Percentiles rank a stretch among this genome's conserved stretches.
Conservation (phyloP, 2,888 invertebrate genomes). For the Drosophila meridiana region DNA sequence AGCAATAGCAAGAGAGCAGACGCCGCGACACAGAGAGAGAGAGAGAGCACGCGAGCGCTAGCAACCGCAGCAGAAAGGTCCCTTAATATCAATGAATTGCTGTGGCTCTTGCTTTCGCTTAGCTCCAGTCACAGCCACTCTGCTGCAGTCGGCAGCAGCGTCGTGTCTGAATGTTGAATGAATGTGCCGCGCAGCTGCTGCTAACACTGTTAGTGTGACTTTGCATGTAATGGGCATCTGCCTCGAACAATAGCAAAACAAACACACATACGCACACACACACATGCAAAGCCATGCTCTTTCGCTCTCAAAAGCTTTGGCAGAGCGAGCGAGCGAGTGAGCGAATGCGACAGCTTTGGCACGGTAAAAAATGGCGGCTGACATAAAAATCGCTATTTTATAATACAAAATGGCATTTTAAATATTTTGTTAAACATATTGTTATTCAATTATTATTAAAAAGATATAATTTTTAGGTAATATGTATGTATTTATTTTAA, state of each 20-base stretch:
- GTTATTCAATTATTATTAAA: neutral
- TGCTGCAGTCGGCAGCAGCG: neutral
- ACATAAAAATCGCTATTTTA: conserved; percentile 22
- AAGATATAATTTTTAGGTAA: neutral
- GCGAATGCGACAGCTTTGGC: conserved; percentile 50
- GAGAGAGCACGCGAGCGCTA: neutral
- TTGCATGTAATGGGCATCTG: conserved; percentile 76
- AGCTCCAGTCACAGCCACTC: neutral
- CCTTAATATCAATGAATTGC: conserved; percentile 69
- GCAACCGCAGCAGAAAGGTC: conserved; percentile 18
- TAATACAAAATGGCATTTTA: conserved; percentile 22
- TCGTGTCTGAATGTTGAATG: conserved; percentile 50
- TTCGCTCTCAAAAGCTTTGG: conserved; percentile 54
- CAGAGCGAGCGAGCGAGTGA: conserved; percentile 21
- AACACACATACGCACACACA: conserved; percentile 47
- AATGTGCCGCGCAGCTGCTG: conserved; percentile 41
- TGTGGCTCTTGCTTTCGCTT: conserved; percentile 24
- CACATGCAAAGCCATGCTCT: neutral
- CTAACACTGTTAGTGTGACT: conserved; percentile 67
- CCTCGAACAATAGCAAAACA: conserved; percentile 67
- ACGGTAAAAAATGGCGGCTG: conserved; percentile 71
- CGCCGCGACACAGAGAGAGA: conserved; percentile 7
- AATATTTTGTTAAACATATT: neutral
- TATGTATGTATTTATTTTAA: conserved; percentile 1
- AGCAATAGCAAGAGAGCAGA: conserved; percentile 5